These are phyloP conservation scores for Melanogrammus aeglefinus DNA, from an alignment of 2,797 vertebrate genomes.

Conservation along the genomic window DNA sequence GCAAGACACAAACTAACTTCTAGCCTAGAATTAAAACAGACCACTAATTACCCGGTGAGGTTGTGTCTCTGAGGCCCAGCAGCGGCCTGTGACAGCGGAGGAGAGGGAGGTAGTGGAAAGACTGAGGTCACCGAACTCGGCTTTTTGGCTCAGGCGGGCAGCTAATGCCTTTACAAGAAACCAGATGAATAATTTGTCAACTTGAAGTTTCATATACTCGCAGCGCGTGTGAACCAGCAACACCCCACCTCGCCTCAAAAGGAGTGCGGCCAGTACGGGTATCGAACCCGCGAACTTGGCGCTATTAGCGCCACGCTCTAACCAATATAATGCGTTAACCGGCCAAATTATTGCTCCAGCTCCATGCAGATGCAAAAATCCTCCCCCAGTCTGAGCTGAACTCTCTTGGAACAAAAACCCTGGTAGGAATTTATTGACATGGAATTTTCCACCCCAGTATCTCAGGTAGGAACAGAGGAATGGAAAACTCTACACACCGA, in stretches of 20 bases:
- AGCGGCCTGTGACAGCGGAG: slow-evolving; percentile 52
- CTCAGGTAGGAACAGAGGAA: not conserved
- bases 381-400: not conserved
- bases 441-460: not conserved
- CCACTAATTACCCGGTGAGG: slow-evolving; percentile 51
- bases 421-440: not conserved
- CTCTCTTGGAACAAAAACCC: not conserved
- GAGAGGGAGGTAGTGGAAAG: slow-evolving; percentile 49
- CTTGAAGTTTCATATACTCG: not conserved
- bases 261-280: slow-evolving; percentile 51
- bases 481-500: not conserved
- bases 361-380: not conserved
- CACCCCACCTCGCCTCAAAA: not conserved
- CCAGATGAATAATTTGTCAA: not conserved
- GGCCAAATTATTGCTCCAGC: slow-evolving; percentile 8
- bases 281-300: slow-evolving; percentile 58
- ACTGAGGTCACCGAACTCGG: slow-evolving; percentile 58
- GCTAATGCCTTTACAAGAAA: not conserved
- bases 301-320: slow-evolving; percentile 64
- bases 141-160: not conserved
- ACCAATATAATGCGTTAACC: slow-evolving; percentile 56
- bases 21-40: slow-evolving; percentile 49
- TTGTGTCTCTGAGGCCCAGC: slow-evolving; percentile 46
- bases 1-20: not conserved
- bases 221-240: not conserved